Conservation (phyloP, 2,888 invertebrate genomes). For the Polyommatus iphigenia region DNA sequence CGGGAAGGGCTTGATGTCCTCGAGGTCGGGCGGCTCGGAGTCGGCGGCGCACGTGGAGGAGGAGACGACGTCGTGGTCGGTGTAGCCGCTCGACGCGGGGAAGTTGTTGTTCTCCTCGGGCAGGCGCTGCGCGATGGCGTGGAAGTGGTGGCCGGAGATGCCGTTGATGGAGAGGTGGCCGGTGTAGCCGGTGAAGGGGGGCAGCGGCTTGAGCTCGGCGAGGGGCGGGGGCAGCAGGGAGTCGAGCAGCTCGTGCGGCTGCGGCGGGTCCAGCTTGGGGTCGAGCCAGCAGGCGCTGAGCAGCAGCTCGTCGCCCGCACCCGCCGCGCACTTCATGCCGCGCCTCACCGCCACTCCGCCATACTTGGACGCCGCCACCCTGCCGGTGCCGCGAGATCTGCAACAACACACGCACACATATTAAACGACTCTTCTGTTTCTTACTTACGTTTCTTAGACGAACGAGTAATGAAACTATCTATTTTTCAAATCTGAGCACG, state of each 20-base stretch:
- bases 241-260: constrained; percentile 84
- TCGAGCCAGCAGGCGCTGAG: constrained; percentile 87
- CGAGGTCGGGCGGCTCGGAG: constrained; percentile 81
- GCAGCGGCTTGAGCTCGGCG: constrained; percentile 89
- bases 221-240: constrained; percentile 84
- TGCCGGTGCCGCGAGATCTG: constrained; percentile 46
- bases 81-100: constrained; percentile 81
- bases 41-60: constrained; percentile 86
- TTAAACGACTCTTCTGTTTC: constrained; percentile 2
- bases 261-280: constrained; percentile 75
- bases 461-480: background rate
- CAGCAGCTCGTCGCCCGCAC: constrained; percentile 84
- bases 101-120: constrained; percentile 88
- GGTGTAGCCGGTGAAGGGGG: constrained; percentile 92
- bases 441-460: background rate
- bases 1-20: constrained; percentile 82
- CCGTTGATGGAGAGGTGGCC: constrained; percentile 93
- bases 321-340: constrained; percentile 82
- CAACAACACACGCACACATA: background rate
- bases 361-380: constrained; percentile 79
- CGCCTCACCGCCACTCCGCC: constrained; percentile 70
- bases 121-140: constrained; percentile 87
- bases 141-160: constrained; percentile 92
- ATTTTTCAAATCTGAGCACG: background rate
- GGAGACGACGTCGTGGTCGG: constrained; percentile 87